These are phyloP conservation scores for Thamnophis elegans DNA, from an alignment of 2,797 vertebrate species.

Conservation along the genomic window DNA sequence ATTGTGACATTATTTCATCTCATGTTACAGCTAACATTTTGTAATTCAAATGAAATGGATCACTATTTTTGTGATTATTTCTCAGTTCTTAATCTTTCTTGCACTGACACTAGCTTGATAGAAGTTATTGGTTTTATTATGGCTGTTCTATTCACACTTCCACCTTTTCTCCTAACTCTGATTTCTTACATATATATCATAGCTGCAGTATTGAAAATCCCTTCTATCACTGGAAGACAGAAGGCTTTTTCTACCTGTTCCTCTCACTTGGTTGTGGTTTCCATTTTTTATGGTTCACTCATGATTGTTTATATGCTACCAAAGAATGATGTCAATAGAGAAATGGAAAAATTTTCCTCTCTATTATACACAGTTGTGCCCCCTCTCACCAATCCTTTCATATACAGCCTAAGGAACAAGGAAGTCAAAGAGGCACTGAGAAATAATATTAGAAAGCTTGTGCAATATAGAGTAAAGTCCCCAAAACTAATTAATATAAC, in stretches of 20 bases:
- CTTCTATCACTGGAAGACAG: neutral
- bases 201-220: neutral
- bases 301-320: constrained; percentile 5
- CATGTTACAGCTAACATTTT: constrained; percentile 34
- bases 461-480: neutral
- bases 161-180: neutral
- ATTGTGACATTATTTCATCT: neutral
- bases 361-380: constrained; percentile 40
- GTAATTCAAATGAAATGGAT: constrained; percentile 2
- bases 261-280: neutral
- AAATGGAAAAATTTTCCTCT: constrained; percentile 34
- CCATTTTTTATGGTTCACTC: neutral
- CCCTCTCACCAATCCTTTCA: constrained; percentile 31
- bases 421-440: constrained; percentile 42
- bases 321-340: neutral
- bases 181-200: neutral
- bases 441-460: neutral
- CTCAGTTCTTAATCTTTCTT: neutral
- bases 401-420: constrained; percentile 52
- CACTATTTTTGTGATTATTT: constrained; percentile 6
- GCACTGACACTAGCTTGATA: constrained; percentile 4
- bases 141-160: neutral
- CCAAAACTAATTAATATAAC: neutral
- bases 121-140: constrained; percentile 18
- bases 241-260: constrained; percentile 18